phyloP scores from a whole-genome alignment of 2,797 vertebrate species.

The Geotrypetes seraphini region DNA sequence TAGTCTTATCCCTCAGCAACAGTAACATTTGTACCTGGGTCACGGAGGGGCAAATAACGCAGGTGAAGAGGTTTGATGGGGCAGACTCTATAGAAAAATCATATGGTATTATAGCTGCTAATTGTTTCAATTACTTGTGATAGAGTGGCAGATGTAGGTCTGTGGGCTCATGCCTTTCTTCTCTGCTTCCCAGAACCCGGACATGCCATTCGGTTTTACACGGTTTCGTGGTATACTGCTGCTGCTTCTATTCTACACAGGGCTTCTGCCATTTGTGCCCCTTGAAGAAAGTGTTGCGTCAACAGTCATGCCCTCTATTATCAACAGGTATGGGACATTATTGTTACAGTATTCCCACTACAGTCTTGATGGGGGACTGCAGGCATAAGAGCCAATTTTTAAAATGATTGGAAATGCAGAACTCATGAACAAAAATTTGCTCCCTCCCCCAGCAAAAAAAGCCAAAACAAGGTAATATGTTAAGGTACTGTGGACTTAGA shows the following conservation, averaged over 20 bases:
- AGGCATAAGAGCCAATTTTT: neutral
- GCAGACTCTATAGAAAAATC: too few relatives aligned
- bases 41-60: too few relatives aligned
- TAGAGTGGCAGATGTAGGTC: neutral
- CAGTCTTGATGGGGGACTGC: neutral
- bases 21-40: too few relatives aligned
- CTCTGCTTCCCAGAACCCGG: slow-evolving; percentile 23
- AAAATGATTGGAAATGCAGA: neutral
- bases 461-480: too few relatives aligned
- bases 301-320: slow-evolving; percentile 38
- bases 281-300: slow-evolving; percentile 30
- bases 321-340: slow-evolving; percentile 35
- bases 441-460: too few relatives aligned
- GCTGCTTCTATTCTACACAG: slow-evolving; percentile 32
- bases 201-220: slow-evolving; percentile 36
- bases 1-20: too few relatives aligned
- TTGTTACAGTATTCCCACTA: too few relatives aligned
- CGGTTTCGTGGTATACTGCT: slow-evolving; percentile 1
- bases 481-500: too few relatives aligned
- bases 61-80: too few relatives aligned
- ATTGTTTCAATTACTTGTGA: neutral
- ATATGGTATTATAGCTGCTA: neutral
- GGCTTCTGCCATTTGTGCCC: slow-evolving; percentile 34
- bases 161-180: too few relatives aligned
- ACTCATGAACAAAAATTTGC: too few relatives aligned